A percentile compares a stretch with the other conserved stretches of the same genome.
Conservation (phyloP, 2,113 vertebrate genomes). For the Cochlearius cochlearius region DNA sequence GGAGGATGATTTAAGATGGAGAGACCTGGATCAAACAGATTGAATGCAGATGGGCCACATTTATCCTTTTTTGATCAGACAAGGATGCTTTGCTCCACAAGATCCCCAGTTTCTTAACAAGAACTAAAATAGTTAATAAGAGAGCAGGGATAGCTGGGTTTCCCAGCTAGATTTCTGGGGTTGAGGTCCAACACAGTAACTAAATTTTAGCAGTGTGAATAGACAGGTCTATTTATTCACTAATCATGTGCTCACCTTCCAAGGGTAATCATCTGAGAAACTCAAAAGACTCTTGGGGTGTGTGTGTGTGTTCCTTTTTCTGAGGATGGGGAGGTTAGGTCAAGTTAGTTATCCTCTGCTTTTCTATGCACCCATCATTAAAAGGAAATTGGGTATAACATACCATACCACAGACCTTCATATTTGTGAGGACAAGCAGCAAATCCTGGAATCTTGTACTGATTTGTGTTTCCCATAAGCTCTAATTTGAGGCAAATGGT, state of each 20-base stretch:
- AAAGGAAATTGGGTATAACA: background rate
- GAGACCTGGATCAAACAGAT: background rate
- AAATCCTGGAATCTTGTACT: background rate
- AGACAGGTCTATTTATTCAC: background rate
- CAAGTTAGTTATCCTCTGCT: background rate
- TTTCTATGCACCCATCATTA: background rate
- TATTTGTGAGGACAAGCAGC: background rate
- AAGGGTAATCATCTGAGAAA: background rate
- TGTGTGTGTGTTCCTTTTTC: background rate
- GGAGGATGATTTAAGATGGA: background rate
- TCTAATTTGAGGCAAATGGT: background rate
- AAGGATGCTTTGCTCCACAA: background rate
- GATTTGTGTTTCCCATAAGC: background rate
- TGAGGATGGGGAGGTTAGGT: background rate
- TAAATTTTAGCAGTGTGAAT: background rate
- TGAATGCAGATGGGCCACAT: background rate
- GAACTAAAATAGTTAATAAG: background rate
- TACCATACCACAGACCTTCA: background rate
- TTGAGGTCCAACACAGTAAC: background rate
- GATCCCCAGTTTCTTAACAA: background rate
- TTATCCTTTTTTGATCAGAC: background rate
- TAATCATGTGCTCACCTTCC: background rate
- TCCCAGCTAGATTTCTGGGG: background rate
- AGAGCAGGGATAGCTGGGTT: background rate
- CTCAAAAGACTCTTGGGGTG: background rate